Evolutionary conservation across 1,140 invertebrate species (phyloP).

Genomic region (Melipona quadrifasciata): DNA sequence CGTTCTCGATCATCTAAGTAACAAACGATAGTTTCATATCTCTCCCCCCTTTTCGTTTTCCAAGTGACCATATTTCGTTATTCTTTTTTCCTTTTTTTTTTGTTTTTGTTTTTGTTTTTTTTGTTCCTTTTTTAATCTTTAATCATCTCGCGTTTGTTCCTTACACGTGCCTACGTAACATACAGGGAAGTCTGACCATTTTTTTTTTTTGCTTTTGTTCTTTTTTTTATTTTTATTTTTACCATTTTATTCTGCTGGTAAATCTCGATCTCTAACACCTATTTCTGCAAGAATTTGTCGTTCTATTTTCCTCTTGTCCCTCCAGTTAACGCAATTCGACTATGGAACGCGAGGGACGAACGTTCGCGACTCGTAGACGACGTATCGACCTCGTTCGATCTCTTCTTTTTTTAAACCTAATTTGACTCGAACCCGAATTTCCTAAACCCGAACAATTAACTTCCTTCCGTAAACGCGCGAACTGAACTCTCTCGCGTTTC

Average conservation of each 20-base stretch:
- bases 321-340: slow-evolving; percentile 43
- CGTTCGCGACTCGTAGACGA: neutral
- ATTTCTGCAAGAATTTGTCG: neutral
- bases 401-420: slow-evolving; percentile 28
- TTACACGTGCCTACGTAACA: slow-evolving; percentile 37
- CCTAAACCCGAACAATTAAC: slow-evolving; percentile 15
- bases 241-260: slow-evolving; percentile 21
- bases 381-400: neutral
- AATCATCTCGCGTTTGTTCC: slow-evolving; percentile 37
- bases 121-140: neutral
- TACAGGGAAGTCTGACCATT: slow-evolving; percentile 47
- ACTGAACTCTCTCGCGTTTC: neutral
- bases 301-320: slow-evolving; percentile 44
- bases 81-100: slow-evolving; percentile 55
- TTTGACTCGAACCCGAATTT: neutral
- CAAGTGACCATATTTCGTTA: slow-evolving; percentile 58
- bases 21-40: slow-evolving; percentile 80
- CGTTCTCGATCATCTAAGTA: slow-evolving; percentile 81
- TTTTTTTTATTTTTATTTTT: slow-evolving; percentile 34
- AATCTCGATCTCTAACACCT: no score
- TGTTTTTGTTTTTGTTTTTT: slow-evolving; percentile 28
- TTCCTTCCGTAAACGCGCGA: neutral
- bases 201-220: slow-evolving; percentile 39
- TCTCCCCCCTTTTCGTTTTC: slow-evolving; percentile 49
- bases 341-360: slow-evolving; percentile 46